Evolutionary conservation across 2,797 vertebrate genomes (phyloP), one percentile per base, ranked within the genome.

Genomic region (Taenioides sp.): DNA sequence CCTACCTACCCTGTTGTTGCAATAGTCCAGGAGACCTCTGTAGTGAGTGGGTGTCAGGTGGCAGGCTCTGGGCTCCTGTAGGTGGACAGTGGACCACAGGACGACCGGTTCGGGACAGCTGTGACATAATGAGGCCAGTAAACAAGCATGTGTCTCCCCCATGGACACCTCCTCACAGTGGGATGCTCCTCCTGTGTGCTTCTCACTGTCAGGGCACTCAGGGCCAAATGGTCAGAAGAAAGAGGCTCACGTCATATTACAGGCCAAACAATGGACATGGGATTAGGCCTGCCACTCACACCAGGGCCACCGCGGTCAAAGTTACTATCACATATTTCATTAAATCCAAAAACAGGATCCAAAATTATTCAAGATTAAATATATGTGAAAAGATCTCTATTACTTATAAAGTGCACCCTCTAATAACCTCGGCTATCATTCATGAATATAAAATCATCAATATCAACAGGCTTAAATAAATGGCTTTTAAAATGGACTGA

Each of bases 111-210:
- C 80, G 80, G 91, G 91, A 91, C 88, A 90, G 87, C 86, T 85
- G 87, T 91, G 92, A 94, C 92, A 94, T 93, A 93, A 94, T 93
- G 91, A 94, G 93, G 93, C 88, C 92, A 91, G 92, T 92, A 94
- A 94, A 94, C 92, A 94, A 93, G 91, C 90, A 91, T 91, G 90
- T 93, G 88, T 92, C 91, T 91, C 87, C 89, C 78, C 73, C 75
- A 76, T 87, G 85, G 88, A 87, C 84, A 65, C 79, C 79, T 80
- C 76, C 86, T 81, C 84, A 86, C 74, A 70, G 71, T 74, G 14
- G 80, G 43, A 57, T 76, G 65, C 73, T 80, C 77, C 80, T 78
- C 65, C 67, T 67, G 70, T 69, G 74, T 70, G 80, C 80, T 77
- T 74, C 76, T 73, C 80, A 70, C 75, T 89, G 81, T 88, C 69